Percentiles rank a stretch among this genome's conserved stretches.
Conservation (phyloP, 2,888 invertebrate genomes). For the Sphaerophoria rueppellii region DNA sequence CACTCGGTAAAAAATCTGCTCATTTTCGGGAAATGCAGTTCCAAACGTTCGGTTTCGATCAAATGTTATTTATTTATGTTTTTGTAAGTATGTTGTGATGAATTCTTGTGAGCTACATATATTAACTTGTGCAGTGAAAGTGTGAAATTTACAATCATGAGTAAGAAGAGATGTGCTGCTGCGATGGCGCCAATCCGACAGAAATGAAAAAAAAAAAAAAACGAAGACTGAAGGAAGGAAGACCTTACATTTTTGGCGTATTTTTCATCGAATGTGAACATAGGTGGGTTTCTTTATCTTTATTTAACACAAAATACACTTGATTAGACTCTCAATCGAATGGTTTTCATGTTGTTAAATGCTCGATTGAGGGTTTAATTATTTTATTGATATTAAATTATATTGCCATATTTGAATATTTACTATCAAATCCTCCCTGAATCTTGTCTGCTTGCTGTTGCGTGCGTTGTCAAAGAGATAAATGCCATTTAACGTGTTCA, state of each 20-base stretch:
- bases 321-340: conserved; percentile 35
- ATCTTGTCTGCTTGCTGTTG: not conserved
- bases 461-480: too few relatives aligned
- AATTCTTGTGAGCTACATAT: not conserved
- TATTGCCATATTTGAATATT: too few relatives aligned
- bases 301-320: not conserved
- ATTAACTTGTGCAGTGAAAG: too few relatives aligned
- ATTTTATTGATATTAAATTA: not conserved
- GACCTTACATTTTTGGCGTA: not conserved
- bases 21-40: conserved; percentile 44
- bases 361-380: conserved; percentile 31
- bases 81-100: conserved; percentile 26
- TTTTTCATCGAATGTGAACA: not conserved
- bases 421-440: conserved; percentile 12
- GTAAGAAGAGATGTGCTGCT: too few relatives aligned
- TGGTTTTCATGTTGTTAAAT: not conserved
- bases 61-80: not conserved
- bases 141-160: too few relatives aligned
- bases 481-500: too few relatives aligned
- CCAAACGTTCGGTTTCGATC: not conserved
- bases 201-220: not conserved
- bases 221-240: not conserved
- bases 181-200: too few relatives aligned
- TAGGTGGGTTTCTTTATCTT: conserved; percentile 44
- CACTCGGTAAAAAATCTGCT: not conserved